Evolutionary conservation across 2,113 vertebrate genomes (phyloP).

Genomic region (Candoia aspera): DNA sequence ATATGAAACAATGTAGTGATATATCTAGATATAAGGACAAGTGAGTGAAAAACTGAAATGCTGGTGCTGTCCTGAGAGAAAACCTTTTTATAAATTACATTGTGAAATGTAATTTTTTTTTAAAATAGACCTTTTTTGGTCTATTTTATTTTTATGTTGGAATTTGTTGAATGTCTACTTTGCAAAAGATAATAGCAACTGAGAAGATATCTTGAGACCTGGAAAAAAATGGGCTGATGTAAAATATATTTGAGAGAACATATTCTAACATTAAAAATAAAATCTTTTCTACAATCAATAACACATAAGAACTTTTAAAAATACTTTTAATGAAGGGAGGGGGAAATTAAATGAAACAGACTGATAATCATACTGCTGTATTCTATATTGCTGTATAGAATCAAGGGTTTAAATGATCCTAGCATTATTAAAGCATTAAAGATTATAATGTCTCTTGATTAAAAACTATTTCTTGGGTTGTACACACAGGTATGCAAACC

Average conservation of each 20-base stretch:
- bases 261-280: background rate
- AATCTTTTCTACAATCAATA: background rate
- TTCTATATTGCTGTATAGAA: background rate
- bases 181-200: background rate
- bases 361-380: background rate
- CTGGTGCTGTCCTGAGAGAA: background rate
- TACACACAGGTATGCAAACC: background rate
- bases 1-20: background rate
- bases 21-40: background rate
- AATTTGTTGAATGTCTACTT: background rate
- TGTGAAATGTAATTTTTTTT: background rate
- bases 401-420: background rate
- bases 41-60: background rate
- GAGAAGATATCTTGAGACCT: background rate
- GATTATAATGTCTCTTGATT: background rate
- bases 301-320: background rate
- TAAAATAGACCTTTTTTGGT: background rate
- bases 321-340: background rate
- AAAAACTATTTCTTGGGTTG: background rate
- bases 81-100: background rate
- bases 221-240: background rate
- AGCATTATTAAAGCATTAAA: background rate
- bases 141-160: background rate
- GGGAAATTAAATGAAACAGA: background rate
- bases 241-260: background rate